Conservation (phyloP, 2,888 invertebrate genomes). For the Oligia fasciuncula region DNA sequence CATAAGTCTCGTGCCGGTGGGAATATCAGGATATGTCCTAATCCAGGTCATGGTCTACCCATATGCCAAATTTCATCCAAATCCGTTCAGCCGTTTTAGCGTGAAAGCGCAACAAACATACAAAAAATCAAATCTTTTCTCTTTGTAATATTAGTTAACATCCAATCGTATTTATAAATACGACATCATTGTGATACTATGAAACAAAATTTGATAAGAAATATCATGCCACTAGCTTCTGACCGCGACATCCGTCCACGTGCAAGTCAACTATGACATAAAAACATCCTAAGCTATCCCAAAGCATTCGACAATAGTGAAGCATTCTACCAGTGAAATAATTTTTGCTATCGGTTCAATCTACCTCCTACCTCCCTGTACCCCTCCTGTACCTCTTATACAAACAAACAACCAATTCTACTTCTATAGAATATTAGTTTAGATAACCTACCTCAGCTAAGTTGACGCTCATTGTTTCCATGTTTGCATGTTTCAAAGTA, state of each 20-base stretch:
- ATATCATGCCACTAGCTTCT: neutral
- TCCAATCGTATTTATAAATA: too few relatives aligned
- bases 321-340: neutral
- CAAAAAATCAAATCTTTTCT: too few relatives aligned
- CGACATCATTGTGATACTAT: too few relatives aligned
- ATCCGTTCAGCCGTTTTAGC: too few relatives aligned
- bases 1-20: too few relatives aligned
- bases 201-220: neutral
- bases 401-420: neutral
- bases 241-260: neutral
- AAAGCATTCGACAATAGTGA: neutral
- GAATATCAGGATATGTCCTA: too few relatives aligned
- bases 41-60: neutral
- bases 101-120: too few relatives aligned
- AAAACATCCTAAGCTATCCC: neutral
- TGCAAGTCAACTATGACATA: neutral
- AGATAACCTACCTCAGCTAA: slow-evolving; percentile 82
- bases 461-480: slow-evolving; percentile 89
- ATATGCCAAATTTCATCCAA: neutral
- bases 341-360: neutral
- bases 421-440: neutral
- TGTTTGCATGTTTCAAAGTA: slow-evolving; percentile 88
- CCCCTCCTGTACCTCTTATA: neutral
- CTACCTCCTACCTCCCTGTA: neutral
- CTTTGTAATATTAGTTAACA: too few relatives aligned